A percentile compares a stretch with the other conserved stretches of the same genome.
phyloP scores from a whole-genome alignment of 2,797 vertebrate genomes.

The Cebuella pygmaea region DNA sequence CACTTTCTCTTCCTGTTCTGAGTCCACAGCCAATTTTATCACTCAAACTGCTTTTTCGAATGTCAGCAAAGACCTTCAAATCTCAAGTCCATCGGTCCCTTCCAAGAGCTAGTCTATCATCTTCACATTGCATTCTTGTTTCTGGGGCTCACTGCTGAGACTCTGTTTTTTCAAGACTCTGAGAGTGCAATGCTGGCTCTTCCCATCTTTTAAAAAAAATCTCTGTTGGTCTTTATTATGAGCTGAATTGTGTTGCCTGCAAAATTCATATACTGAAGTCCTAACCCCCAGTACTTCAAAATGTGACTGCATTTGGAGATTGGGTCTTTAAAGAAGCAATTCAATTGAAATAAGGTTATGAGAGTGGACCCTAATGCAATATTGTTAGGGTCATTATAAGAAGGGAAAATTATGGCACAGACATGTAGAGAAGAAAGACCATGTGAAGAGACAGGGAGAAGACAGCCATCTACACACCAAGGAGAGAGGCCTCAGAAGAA shows the following conservation, averaged over 20 bases:
- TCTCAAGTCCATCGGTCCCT: background rate
- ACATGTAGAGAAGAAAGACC: background rate
- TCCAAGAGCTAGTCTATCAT: background rate
- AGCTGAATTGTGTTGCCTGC: background rate
- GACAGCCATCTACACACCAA: background rate
- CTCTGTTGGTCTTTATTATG: background rate
- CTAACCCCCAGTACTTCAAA: background rate
- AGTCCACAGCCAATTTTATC: background rate
- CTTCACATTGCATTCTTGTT: background rate
- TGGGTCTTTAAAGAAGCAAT: background rate
- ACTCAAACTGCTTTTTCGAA: background rate
- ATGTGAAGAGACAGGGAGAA: background rate
- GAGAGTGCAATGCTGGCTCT: background rate
- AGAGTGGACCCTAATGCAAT: background rate
- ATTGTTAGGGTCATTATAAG: background rate
- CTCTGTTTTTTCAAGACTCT: background rate
- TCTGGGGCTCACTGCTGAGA: background rate
- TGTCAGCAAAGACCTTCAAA: background rate
- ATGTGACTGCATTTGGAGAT: background rate
- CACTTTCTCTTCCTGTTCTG: background rate
- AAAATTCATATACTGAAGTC: background rate
- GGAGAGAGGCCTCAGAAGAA: background rate
- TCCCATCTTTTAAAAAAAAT: background rate
- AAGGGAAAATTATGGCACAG: background rate
- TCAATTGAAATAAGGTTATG: background rate